Evolutionary conservation across 2,797 vertebrate species (phyloP), one percentile per base, ranked within the genome.

Genomic region (Syngnathus acus): DNA sequence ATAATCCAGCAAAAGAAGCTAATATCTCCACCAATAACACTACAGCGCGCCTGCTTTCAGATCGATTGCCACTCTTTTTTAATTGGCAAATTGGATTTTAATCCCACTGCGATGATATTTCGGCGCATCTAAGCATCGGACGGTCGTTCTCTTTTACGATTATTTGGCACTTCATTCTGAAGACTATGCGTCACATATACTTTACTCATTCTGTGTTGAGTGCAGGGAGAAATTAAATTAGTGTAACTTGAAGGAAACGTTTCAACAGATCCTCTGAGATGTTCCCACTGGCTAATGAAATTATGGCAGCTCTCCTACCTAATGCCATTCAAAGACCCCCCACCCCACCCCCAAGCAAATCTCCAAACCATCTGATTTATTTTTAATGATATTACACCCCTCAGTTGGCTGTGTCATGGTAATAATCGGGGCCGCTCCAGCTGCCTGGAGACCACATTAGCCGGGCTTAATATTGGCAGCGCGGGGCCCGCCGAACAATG

Each of bases 381-480:
- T 90, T 92, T 91, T 92, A 91, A 92, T 91, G 88, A 91, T 88
- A 92, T 92, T 92, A 92, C 87, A 89, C 91, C 88, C 89, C 87
- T 90, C 87, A 70, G 84, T 89, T 72, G 82, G 83, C 87, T 91
- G 90, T 92, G 89, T 92, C 90, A 92, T 92, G 92, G 90, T 91
- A 92, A 92, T 93, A 91, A 89, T 88, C 84, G 72, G 78, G 84
- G 82, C 87, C 86, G 87, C 88, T 91, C 90, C 92, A 92, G 90
- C 91, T 92, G 91, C 91, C 88, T 90, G 87, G 80, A 89, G 89
- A 92, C 91, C 91, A 92, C 92, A 92, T 92, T 92, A 92, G 89
- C 88, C 86, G 82, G 89, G 90, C 91, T 91, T 92, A 91, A 92
- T 91, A 90, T 91, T 91, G 91, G 91, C 90, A 87, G 90, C 88